A percentile compares a stretch with the other conserved stretches of the same genome.
Conservation (phyloP, 2,113 vertebrate species). For the Aix galericulata region DNA sequence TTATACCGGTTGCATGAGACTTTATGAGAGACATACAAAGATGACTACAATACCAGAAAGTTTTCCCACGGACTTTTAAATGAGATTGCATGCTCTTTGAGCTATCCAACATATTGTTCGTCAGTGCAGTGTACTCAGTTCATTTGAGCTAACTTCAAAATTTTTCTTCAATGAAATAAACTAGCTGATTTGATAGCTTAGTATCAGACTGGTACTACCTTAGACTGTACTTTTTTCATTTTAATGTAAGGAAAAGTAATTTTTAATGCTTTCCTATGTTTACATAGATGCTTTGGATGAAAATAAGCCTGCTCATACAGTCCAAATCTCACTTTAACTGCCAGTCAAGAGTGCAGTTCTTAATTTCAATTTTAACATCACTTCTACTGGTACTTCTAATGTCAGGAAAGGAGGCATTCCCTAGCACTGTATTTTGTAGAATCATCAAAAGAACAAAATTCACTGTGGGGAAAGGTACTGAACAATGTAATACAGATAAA, state of each 20-base stretch:
- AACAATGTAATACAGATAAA: background rate
- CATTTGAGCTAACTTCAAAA: background rate
- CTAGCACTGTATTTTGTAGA: background rate
- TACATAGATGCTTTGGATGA: background rate
- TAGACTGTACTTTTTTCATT: background rate
- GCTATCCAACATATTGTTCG: background rate
- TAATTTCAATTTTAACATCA: background rate
- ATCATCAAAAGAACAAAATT: background rate
- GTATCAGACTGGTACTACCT: background rate
- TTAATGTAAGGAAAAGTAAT: background rate
- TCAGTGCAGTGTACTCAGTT: background rate
- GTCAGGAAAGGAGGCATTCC: background rate
- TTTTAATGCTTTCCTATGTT: background rate
- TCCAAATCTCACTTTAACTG: background rate
- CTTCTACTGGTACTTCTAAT: background rate
- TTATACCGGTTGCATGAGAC: background rate
- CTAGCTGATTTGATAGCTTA: background rate
- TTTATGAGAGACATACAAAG: background rate
- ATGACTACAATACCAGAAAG: background rate
- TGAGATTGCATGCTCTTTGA: background rate
- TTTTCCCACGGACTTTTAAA: background rate
- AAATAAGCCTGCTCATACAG: background rate
- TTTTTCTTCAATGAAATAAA: background rate
- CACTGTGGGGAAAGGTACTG: background rate
- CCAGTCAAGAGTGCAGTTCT: background rate